Evolutionary conservation across 1,140 invertebrate species (phyloP).

Genomic region (Sipha flava): DNA sequence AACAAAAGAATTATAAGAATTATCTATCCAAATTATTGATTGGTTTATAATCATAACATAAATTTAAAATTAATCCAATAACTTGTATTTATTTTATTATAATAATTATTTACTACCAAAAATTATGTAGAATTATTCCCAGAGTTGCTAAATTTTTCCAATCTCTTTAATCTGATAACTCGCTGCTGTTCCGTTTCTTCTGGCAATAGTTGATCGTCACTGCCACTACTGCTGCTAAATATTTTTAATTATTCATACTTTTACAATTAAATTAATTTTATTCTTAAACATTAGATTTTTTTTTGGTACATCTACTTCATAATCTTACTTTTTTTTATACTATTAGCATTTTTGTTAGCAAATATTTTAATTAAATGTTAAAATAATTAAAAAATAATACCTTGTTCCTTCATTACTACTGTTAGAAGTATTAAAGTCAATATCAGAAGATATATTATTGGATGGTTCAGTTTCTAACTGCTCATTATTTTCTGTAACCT

Average conservation of each 20-base stretch:
- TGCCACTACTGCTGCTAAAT: background rate
- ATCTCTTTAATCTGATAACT: background rate
- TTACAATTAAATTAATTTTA: background rate
- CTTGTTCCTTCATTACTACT: background rate
- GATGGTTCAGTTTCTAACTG: background rate
- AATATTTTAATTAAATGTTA: too few relatives aligned
- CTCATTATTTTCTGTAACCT: background rate
- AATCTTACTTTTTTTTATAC: too few relatives aligned
- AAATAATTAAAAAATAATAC: too few relatives aligned
- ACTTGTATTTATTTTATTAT: too few relatives aligned
- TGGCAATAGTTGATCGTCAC: background rate
- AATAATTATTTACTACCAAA: background rate
- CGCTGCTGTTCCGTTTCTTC: slow-evolving; percentile 29
- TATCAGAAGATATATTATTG: background rate
- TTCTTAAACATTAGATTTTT: too few relatives aligned
- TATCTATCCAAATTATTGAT: too few relatives aligned
- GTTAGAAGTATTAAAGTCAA: background rate
- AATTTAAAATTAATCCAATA: too few relatives aligned
- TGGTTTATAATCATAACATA: too few relatives aligned
- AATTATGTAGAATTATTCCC: background rate
- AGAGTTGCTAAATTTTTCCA: slow-evolving; percentile 2
- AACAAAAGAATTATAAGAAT: too few relatives aligned
- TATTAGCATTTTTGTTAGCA: too few relatives aligned
- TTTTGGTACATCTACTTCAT: too few relatives aligned
- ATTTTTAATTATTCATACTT: background rate